Percentiles rank a stretch among this genome's conserved stretches.
phyloP scores from a whole-genome alignment of 2,797 vertebrate species.

The Pipistrellus pygmaeus region DNA sequence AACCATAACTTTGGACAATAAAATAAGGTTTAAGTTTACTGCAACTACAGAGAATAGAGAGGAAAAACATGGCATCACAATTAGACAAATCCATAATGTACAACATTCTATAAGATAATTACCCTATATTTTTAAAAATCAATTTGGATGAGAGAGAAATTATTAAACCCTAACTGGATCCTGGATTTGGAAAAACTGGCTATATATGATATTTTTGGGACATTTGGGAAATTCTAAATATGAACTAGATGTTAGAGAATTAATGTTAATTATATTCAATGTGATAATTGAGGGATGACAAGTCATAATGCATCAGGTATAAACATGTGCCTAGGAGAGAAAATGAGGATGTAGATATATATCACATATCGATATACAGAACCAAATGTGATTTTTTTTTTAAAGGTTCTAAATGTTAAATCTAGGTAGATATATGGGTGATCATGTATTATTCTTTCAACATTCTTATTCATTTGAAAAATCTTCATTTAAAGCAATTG shows the following conservation, averaged over 20 bases:
- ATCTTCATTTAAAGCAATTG: neutral
- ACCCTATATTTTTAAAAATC: neutral
- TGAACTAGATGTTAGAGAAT: neutral
- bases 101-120: neutral
- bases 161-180: neutral
- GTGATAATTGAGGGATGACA: neutral
- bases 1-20: slow-evolving; percentile 32
- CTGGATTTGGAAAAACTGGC: neutral
- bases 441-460: neutral
- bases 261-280: neutral
- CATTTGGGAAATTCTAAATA: neutral
- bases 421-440: neutral
- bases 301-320: neutral
- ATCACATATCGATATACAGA: neutral
- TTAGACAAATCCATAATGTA: neutral
- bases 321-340: neutral
- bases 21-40: slow-evolving; percentile 29
- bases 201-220: neutral
- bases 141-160: neutral
- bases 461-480: slow-evolving; percentile 31
- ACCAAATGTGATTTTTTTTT: neutral
- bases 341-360: neutral
- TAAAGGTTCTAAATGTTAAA: neutral
- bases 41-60: neutral
- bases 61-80: neutral